phyloP scores from a whole-genome alignment of 2,888 invertebrate species.

The Xestia sexstrigata region DNA sequence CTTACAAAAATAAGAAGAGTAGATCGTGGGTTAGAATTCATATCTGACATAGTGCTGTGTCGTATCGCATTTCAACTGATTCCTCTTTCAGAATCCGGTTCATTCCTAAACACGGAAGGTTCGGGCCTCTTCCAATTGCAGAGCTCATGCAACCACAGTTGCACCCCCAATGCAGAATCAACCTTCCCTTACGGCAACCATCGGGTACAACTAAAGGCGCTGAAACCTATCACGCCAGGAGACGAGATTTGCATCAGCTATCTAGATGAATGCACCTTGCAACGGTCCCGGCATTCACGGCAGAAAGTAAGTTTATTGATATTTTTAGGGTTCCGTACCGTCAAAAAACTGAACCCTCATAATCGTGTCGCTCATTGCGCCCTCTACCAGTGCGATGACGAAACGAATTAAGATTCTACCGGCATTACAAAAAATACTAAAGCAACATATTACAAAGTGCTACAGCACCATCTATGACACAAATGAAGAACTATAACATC shows the following conservation, averaged over 20 bases:
- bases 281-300: constrained; percentile 96
- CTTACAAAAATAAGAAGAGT: not conserved
- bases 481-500: no score
- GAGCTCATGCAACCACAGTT: constrained; percentile 98
- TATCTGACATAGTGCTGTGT: not conserved
- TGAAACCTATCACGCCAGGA: constrained; percentile 93
- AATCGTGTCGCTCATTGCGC: not conserved
- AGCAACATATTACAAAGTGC: no score
- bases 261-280: constrained; percentile 95
- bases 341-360: no score
- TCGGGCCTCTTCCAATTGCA: constrained; percentile 96
- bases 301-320: constrained; percentile 91
- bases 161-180: constrained; percentile 96
- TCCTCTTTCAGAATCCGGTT: constrained; percentile 90
- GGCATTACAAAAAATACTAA: no score
- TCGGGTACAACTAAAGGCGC: constrained; percentile 93
- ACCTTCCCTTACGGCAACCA: constrained; percentile 96
- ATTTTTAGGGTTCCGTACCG: no score
- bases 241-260: constrained; percentile 98
- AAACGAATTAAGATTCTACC: not conserved
- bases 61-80: not conserved
- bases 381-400: not conserved
- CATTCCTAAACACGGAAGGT: constrained; percentile 97
- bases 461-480: no score
- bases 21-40: not conserved